Evolutionary conservation across 2,888 invertebrate genomes (phyloP).

Genomic region (Drosophila bunnanda): DNA sequence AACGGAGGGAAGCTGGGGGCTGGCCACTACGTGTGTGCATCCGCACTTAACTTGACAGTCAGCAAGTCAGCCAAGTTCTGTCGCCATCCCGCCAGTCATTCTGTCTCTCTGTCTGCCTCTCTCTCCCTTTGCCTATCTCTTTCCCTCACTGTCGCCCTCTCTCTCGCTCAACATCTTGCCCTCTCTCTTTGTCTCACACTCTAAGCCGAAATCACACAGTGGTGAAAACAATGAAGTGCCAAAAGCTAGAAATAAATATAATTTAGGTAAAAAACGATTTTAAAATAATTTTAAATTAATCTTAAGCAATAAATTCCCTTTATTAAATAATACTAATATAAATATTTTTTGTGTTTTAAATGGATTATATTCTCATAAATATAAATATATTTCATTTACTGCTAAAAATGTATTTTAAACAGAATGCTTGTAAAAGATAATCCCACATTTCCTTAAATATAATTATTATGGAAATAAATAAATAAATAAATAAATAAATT

Average conservation of each 20-base stretch:
- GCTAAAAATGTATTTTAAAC: too few species aligned
- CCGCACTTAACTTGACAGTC: constrained; percentile 60
- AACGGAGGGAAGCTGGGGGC: neutral
- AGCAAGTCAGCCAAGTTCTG: constrained; percentile 52
- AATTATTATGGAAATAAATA: neutral
- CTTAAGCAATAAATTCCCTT: neutral
- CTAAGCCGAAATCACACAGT: constrained; percentile 19
- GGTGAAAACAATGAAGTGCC: neutral
- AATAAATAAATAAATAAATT: too few species aligned
- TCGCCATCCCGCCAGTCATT: constrained; percentile 44
- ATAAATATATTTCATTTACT: too few species aligned
- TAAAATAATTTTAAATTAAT: neutral
- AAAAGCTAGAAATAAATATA: neutral
- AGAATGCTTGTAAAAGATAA: too few species aligned
- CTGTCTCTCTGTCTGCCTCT: constrained; percentile 3
- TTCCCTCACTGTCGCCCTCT: neutral
- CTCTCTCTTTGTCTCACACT: neutral
- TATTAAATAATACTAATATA: neutral
- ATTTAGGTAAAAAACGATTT: neutral
- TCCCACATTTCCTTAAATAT: too few species aligned
- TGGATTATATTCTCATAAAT: neutral
- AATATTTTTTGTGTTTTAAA: neutral
- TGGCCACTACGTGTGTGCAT: constrained; percentile 47
- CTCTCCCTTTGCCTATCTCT: neutral
- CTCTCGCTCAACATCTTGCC: neutral